These are phyloP conservation scores for Euzophera pinguis DNA, from an alignment of 2,888 invertebrate genomes.

Conservation along the genomic window DNA sequence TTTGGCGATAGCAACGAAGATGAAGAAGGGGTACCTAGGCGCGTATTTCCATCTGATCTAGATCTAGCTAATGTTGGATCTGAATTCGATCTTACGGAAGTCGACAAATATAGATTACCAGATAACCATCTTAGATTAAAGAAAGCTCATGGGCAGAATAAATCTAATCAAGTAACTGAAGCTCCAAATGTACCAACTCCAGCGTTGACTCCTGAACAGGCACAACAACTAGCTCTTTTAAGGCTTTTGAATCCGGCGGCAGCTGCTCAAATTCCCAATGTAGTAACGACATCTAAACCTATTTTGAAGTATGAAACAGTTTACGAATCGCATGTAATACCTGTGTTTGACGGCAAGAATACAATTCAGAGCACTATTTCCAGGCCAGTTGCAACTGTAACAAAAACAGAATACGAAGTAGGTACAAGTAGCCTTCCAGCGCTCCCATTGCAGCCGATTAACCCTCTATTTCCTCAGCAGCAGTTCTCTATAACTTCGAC, in stretches of 20 bases:
- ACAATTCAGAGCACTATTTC: constrained; percentile 89
- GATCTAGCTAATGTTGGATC: constrained; percentile 87
- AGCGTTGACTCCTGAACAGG: constrained; percentile 83
- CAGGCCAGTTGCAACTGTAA: constrained; percentile 87
- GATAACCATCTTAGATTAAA: constrained; percentile 76
- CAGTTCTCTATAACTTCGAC: constrained; percentile 89
- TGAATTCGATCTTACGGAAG: constrained; percentile 85
- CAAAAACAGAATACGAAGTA: constrained; percentile 88
- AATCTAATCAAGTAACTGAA: constrained; percentile 73
- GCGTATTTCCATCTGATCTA: constrained; percentile 82
- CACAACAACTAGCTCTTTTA: constrained; percentile 86
- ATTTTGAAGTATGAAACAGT: constrained; percentile 87
- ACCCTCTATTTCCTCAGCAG: constrained; percentile 80
- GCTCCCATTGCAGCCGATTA: constrained; percentile 78
- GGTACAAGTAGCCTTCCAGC: constrained; percentile 86
- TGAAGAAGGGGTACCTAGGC: constrained; percentile 66
- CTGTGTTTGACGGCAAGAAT: constrained; percentile 86
- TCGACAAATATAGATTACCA: constrained; percentile 81
- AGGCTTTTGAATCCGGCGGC: constrained; percentile 85
- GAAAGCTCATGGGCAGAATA: constrained; percentile 70
- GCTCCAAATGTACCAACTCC: constrained; percentile 69
- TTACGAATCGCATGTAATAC: constrained; percentile 90
- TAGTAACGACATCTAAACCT: constrained; percentile 89
- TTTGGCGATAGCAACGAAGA: constrained; percentile 90
- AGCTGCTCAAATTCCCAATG: constrained; percentile 83